Evolutionary conservation across 2,888 invertebrate species (phyloP).

Genomic region (Tiphia femorata): DNA sequence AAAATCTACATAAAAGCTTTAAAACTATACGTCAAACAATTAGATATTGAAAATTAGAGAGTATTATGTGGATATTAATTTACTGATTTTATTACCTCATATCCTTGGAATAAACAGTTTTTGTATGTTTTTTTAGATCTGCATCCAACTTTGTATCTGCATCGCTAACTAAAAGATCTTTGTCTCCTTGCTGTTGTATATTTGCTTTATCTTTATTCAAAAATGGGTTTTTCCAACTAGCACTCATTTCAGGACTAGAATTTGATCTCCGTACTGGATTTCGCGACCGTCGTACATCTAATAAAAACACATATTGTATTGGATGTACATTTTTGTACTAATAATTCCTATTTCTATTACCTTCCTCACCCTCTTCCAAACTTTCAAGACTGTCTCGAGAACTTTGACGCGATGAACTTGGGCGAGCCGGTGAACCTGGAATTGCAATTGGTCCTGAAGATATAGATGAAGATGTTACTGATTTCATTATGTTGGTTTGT

Average conservation of each 20-base stretch:
- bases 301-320: conserved; percentile 8
- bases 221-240: conserved; percentile 84
- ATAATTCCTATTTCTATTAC: too few relatives aligned
- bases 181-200: conserved; percentile 54
- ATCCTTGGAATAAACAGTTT: conserved; percentile 79
- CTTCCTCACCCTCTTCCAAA: conserved; percentile 71
- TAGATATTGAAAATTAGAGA: too few relatives aligned
- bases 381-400: conserved; percentile 72
- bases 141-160: conserved; percentile 62
- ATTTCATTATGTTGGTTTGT: conserved; percentile 46
- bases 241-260: conserved; percentile 94
- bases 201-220: conserved; percentile 70
- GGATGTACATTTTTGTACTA: neutral
- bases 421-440: conserved; percentile 67
- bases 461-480: conserved; percentile 52
- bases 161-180: conserved; percentile 51
- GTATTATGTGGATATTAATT: too few relatives aligned
- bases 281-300: conserved; percentile 72
- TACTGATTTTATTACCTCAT: too few relatives aligned
- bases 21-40: neutral
- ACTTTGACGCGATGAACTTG: conserved; percentile 71
- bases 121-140: conserved; percentile 75
- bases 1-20: neutral
- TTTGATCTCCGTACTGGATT: conserved; percentile 90
- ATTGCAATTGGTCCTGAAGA: conserved; percentile 69